Percentiles rank a stretch among this genome's conserved stretches.
phyloP scores from a whole-genome alignment of 2,888 invertebrate species.

The Rhagium mordax region DNA sequence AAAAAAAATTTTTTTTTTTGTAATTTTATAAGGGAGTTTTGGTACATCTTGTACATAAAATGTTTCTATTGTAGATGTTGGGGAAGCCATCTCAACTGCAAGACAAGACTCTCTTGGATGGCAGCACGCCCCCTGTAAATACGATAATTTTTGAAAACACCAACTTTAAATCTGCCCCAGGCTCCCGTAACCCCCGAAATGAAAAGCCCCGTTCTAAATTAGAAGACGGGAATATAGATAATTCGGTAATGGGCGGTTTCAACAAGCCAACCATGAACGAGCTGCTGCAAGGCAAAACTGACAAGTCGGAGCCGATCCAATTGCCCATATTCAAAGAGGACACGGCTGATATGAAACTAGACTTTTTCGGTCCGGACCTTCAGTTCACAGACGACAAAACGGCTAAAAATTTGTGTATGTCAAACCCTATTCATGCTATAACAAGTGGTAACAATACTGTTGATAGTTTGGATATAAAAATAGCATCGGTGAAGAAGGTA shows the following conservation, averaged over 20 bases:
- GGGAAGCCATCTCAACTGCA: constrained; percentile 60
- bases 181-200: constrained; percentile 71
- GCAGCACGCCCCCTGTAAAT: constrained; percentile 85
- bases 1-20: too few species aligned
- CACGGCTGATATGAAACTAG: constrained; percentile 91
- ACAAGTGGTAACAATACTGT: constrained; percentile 85
- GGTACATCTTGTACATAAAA: too few species aligned
- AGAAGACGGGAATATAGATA: constrained; percentile 71
- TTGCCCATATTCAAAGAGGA: constrained; percentile 87
- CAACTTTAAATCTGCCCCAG: constrained; percentile 86
- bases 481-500: constrained; percentile 93
- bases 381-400: constrained; percentile 83
- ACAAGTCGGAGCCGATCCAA: constrained; percentile 68
- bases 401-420: constrained; percentile 71
- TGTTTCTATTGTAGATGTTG: constrained; percentile 54
- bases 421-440: constrained; percentile 74
- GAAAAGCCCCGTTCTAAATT: constrained; percentile 76
- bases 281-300: constrained; percentile 69
- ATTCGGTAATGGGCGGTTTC: constrained; percentile 68
- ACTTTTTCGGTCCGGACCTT: constrained; percentile 91
- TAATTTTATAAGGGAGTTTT: too few species aligned
- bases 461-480: constrained; percentile 90
- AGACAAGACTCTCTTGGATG: constrained; percentile 77
- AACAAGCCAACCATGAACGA: constrained; percentile 69
- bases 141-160: constrained; percentile 95